Conservation (phyloP, 2,797 vertebrate species). For the Myotis findleyi region DNA sequence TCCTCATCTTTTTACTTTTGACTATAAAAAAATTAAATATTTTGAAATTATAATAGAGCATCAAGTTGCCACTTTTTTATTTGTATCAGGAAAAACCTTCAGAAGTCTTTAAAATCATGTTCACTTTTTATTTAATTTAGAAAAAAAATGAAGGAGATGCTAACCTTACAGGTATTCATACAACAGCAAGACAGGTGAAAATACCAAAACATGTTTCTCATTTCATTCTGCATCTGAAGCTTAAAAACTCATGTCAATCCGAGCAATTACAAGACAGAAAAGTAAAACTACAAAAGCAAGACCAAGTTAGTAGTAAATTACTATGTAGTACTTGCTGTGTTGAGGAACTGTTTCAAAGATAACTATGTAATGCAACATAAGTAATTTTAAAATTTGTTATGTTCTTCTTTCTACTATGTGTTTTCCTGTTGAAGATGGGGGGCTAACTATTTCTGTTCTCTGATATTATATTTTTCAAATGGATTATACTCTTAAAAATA, state of each 20-base stretch:
- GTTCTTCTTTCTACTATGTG: conserved; percentile 25
- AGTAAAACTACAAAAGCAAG: conserved; percentile 78
- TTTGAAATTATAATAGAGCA: conserved; percentile 95
- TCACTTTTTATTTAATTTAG: conserved; percentile 64
- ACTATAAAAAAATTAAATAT: conserved; percentile 95
- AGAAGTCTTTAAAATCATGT: conserved; percentile 81
- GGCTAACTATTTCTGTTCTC: not conserved
- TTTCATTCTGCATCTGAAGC: conserved; percentile 76
- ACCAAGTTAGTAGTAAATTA: conserved; percentile 78
- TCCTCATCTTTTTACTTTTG: conserved; percentile 90
- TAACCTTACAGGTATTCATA: conserved; percentile 79
- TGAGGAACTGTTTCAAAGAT: conserved; percentile 75
- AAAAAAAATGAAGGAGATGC: conserved; percentile 72
- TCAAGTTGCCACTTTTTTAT: conserved; percentile 92
- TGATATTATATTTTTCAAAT: not conserved
- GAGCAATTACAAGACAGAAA: conserved; percentile 77
- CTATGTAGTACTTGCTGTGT: conserved; percentile 70
- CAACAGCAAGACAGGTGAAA: conserved; percentile 69
- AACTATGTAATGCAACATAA: conserved; percentile 76
- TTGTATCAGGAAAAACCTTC: conserved; percentile 94
- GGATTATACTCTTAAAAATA: not conserved
- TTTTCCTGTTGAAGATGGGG: not conserved
- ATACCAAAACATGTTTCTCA: conserved; percentile 67
- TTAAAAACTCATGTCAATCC: conserved; percentile 79
- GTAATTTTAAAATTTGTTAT: conserved; percentile 71